Base-by-base conservation (phyloP, 1,140 invertebrate genomes). In the Zaprionus capensis region DNA sequence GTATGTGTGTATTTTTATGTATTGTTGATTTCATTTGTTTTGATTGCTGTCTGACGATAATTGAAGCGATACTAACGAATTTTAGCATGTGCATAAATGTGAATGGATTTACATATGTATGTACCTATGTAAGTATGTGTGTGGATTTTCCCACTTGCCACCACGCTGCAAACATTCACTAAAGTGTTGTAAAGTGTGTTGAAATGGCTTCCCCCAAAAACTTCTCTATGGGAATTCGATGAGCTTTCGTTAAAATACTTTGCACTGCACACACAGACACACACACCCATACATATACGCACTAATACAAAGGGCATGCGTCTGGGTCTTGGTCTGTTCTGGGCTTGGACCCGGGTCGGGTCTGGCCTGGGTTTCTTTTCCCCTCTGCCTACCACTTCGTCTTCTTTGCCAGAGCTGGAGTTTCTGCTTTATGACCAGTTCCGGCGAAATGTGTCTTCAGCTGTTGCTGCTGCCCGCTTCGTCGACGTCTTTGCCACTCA, bases 391-490 rank as follows among this genome's bases (percentile, higher is more conserved):
- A 57, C 44, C 63, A 28, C 38, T 62, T 73, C 65, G 51, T 74
- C 53, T 76, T 46, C 53, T 76, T 46, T 73, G 69, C 57, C 63
- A 61, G 76, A 76, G 63, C 70, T 76, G 78, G 74, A 77, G 82
- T 81, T 87, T 77, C 76, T 85, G 76, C 86, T 91, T 90, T 90
- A 82, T 85, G 71, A 76, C 79, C 85, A 91, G 76, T 90, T 90
- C 85, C 82, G 85, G 86, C 58, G 85, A 90, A 90, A 73, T 86
- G 82, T 85, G 82, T 90, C 85, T 90, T 90, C 81, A 91, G 86
- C 85, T 83, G 77, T 78, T 80, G 34, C 72, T 75, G 56, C 56
- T 56, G 31, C 24, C 44, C 49, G 64, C 46, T 44, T 36, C 17
- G 36, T 53, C 34, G 41, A 26, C 66, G 71, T 59, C 81, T 72